These are phyloP conservation scores for Gymnobelideus leadbeateri DNA, from an alignment of 2,113 vertebrate species.

Conservation along the genomic window DNA sequence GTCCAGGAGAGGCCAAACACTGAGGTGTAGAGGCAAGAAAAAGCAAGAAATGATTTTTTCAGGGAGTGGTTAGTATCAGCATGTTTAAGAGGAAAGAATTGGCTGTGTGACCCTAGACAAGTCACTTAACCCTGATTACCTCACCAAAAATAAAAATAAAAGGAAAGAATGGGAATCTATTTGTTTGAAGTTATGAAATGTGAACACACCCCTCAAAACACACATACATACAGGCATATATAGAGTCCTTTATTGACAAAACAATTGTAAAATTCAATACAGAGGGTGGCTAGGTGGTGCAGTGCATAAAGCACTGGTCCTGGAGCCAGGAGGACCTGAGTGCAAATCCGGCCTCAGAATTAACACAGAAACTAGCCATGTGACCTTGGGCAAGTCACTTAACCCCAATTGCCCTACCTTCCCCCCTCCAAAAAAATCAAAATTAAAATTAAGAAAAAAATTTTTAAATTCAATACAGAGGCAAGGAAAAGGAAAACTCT, in stretches of 20 bases:
- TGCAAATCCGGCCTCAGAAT: too few species aligned
- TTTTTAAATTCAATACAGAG: background rate
- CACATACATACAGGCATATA: background rate
- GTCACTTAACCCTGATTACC: too few species aligned
- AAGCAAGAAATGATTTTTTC: background rate
- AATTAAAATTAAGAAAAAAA: too few species aligned
- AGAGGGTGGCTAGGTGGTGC: background rate
- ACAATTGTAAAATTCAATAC: background rate
- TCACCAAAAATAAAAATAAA: too few species aligned
- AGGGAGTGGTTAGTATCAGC: background rate
- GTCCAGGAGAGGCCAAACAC: background rate
- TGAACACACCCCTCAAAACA: background rate
- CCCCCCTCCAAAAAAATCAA: too few species aligned
- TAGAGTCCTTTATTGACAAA: background rate
- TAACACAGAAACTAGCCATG: too few species aligned
- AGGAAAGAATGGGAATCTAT: background rate
- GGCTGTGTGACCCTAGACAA: too few species aligned
- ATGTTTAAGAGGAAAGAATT: background rate
- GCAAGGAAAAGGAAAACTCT: conserved; percentile 9
- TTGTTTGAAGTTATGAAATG: background rate
- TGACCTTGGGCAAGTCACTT: too few species aligned
- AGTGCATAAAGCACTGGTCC: too few species aligned
- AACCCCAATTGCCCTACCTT: too few species aligned
- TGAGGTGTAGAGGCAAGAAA: background rate
- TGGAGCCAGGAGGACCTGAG: too few species aligned